These are phyloP conservation scores for Rhabdomys dilectus DNA, from an alignment of 2,113 vertebrate species.

Conservation along the genomic window DNA sequence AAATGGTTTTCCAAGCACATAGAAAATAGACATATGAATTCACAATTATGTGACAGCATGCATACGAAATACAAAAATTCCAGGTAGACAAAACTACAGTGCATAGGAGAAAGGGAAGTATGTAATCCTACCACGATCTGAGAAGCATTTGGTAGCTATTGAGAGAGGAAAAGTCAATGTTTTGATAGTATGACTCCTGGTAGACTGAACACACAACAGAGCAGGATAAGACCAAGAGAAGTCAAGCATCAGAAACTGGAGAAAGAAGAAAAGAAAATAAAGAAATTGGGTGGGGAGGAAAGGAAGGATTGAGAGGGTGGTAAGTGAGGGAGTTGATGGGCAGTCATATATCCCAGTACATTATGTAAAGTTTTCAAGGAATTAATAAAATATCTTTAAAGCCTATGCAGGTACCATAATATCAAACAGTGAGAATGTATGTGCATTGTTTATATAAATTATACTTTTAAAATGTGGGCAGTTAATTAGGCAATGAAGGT, in stretches of 20 bases:
- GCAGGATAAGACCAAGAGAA: background rate
- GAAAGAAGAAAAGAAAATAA: background rate
- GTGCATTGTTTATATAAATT: background rate
- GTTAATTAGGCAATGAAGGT: background rate
- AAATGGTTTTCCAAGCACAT: background rate
- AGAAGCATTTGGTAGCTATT: background rate
- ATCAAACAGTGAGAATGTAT: background rate
- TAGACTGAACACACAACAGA: background rate
- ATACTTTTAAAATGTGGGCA: background rate
- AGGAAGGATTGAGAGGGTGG: background rate
- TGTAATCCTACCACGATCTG: background rate
- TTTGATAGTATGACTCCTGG: background rate
- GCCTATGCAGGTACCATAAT: background rate
- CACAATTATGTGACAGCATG: background rate
- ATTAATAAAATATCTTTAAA: background rate
- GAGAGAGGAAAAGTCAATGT: background rate
- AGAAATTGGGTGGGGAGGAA: background rate
- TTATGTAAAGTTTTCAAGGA: background rate
- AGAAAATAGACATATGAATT: background rate
- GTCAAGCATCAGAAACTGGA: background rate
- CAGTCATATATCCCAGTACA: background rate
- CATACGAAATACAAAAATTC: background rate
- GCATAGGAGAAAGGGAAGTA: background rate
- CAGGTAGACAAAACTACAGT: background rate
- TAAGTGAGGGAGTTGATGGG: too few relatives aligned